phyloP scores from a whole-genome alignment of 2,888 invertebrate genomes.

The Ommatoiulus sabulosus region DNA sequence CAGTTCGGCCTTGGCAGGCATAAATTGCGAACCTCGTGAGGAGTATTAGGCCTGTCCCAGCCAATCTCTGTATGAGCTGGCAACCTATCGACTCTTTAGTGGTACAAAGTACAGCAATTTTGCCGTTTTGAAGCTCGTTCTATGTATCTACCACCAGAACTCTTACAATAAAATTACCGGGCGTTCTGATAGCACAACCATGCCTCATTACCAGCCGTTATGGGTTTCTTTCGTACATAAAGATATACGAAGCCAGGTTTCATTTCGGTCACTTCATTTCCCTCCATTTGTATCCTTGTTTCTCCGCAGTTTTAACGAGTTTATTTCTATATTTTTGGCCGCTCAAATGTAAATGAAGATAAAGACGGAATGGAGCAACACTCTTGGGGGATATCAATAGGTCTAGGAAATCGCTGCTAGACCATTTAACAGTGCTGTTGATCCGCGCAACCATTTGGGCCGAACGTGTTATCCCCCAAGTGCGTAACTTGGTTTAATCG shows the following conservation, averaged over 20 bases:
- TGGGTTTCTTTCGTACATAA: conserved; percentile 27
- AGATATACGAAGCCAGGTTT: conserved; percentile 12
- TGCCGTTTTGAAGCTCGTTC: conserved; percentile 14
- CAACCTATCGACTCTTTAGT: not conserved
- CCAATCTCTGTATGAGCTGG: not conserved
- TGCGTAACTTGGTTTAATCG: not conserved
- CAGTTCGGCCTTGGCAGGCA: conserved; percentile 25
- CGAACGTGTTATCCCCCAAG: not conserved
- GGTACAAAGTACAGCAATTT: not conserved
- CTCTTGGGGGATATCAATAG: conserved; percentile 32
- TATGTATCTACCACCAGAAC: conserved; percentile 4
- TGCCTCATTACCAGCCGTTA: conserved; percentile 51
- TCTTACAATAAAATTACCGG: conserved; percentile 50
- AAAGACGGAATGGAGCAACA: conserved; percentile 14
- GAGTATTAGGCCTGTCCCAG: not conserved
- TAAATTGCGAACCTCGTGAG: conserved; percentile 22
- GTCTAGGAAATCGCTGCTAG: not conserved
- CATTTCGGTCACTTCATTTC: conserved; percentile 36
- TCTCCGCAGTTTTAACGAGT: not conserved
- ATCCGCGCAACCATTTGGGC: not conserved
- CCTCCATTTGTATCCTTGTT: not conserved
- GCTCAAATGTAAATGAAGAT: conserved; percentile 43
- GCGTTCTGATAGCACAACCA: conserved; percentile 43
- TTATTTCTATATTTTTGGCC: conserved; percentile 31
- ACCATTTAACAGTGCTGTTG: conserved; percentile 12